phyloP scores from a whole-genome alignment of 1,140 invertebrate genomes.

The Pectinophora gossypiella region DNA sequence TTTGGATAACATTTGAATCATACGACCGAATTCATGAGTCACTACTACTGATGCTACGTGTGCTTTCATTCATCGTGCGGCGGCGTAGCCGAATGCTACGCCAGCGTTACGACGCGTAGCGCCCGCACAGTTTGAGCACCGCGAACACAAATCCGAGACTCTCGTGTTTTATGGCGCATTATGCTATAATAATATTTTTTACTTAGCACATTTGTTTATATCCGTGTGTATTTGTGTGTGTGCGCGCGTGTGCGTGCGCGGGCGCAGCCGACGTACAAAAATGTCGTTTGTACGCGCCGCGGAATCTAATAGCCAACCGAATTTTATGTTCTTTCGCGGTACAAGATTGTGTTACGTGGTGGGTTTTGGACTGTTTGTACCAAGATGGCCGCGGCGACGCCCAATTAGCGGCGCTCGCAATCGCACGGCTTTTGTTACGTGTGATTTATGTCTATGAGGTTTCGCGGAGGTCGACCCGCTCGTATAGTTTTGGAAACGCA shows the following conservation, averaged over 20 bases:
- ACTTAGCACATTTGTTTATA: slow-evolving; percentile 70
- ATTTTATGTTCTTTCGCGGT: slow-evolving; percentile 66
- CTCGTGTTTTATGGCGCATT: slow-evolving; percentile 69
- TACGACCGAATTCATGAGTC: background rate
- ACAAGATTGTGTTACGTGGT: slow-evolving; percentile 52
- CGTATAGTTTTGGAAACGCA: too few relatives aligned
- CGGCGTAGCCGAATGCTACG: slow-evolving; percentile 9
- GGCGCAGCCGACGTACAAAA: slow-evolving; percentile 38
- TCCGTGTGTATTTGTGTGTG: slow-evolving; percentile 1
- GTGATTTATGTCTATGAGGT: slow-evolving; percentile 46
- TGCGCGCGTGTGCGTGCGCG: slow-evolving; percentile 16
- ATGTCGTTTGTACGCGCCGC: slow-evolving; percentile 49
- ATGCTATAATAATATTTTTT: slow-evolving; percentile 73
- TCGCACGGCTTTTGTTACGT: slow-evolving; percentile 45
- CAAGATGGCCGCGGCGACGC: slow-evolving; percentile 30
- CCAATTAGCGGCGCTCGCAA: slow-evolving; percentile 46
- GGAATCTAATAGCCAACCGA: slow-evolving; percentile 50
- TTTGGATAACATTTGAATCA: too few relatives aligned
- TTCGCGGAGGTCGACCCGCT: background rate
- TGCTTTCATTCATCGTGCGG: background rate
- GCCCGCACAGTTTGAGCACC: slow-evolving; percentile 45
- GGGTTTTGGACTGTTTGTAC: slow-evolving; percentile 44
- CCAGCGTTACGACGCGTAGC: slow-evolving; percentile 3
- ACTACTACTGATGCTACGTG: background rate
- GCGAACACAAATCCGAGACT: slow-evolving; percentile 26